Conservation (phyloP, 2,888 invertebrate genomes). For the Enoplolaimus lenunculus region DNA sequence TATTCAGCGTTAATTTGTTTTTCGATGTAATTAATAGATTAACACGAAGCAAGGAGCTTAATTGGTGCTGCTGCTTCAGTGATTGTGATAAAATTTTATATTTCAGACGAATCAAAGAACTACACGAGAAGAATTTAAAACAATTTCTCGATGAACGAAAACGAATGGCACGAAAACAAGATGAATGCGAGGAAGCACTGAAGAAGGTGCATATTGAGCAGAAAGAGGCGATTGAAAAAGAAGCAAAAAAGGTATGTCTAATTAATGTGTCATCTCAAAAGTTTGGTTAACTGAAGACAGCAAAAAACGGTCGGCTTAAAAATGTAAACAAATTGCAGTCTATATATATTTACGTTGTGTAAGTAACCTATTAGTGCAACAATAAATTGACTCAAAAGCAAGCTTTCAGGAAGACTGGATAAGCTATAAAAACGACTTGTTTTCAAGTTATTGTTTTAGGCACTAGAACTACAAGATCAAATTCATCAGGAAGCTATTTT, state of each 20-base stretch:
- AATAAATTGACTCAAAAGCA: not conserved
- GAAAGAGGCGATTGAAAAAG: slow-evolving; percentile 39
- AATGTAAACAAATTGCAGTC: too few species aligned
- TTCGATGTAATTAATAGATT: too few species aligned
- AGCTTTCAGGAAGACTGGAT: too few species aligned
- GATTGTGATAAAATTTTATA: too few species aligned
- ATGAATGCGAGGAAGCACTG: slow-evolving; percentile 31
- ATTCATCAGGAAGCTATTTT: slow-evolving; percentile 18
- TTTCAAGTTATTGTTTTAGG: too few species aligned
- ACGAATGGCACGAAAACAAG: slow-evolving; percentile 32
- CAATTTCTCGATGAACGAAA: slow-evolving; percentile 39
- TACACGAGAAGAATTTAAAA: slow-evolving; percentile 59
- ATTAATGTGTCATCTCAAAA: not conserved
- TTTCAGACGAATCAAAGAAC: slow-evolving; percentile 59
- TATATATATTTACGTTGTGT: too few species aligned
- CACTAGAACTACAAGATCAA: slow-evolving; percentile 17
- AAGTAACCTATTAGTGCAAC: not conserved
- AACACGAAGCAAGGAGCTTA: too few species aligned
- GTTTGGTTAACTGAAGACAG: too few species aligned
- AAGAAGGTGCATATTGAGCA: slow-evolving; percentile 39
- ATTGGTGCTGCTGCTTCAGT: too few species aligned
- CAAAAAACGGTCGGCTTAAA: too few species aligned
- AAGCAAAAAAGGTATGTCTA: slow-evolving; percentile 29
- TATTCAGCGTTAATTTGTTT: too few species aligned
- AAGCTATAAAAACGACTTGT: too few species aligned